A percentile compares a stretch with the other conserved stretches of the same genome.
Conservation (phyloP, 2,888 invertebrate species). For the Andrena minutula region DNA sequence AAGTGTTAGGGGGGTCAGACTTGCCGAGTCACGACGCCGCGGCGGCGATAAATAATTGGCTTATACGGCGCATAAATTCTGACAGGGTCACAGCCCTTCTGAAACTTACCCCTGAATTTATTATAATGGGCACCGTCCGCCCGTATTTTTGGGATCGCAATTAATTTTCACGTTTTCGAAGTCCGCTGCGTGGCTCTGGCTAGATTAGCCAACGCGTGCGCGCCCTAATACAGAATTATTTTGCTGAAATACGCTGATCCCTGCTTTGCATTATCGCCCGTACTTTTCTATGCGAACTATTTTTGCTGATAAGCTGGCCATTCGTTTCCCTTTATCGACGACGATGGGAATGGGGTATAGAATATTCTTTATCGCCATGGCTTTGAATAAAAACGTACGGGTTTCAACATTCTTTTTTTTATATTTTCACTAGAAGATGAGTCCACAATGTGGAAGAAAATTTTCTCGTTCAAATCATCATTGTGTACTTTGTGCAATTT, state of each 20-base stretch:
- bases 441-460: too few relatives aligned
- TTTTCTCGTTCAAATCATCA: too few relatives aligned
- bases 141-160: slow-evolving; percentile 78
- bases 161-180: slow-evolving; percentile 73
- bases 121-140: slow-evolving; percentile 74
- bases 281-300: slow-evolving; percentile 31
- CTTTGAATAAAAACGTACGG: not conserved
- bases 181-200: slow-evolving; percentile 39
- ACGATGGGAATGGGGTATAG: not conserved
- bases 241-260: slow-evolving; percentile 59
- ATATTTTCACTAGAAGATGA: too few relatives aligned
- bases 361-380: not conserved
- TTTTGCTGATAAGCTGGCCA: slow-evolving; percentile 50
- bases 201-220: slow-evolving; percentile 64
- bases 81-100: slow-evolving; percentile 45
- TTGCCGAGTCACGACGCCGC: slow-evolving; percentile 49
- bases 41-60: slow-evolving; percentile 74
- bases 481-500: too few relatives aligned
- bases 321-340: slow-evolving; percentile 45
- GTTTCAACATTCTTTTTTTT: not conserved
- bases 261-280: slow-evolving; percentile 38
- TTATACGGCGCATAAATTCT: slow-evolving; percentile 72
- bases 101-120: slow-evolving; percentile 74
- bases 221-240: slow-evolving; percentile 69
- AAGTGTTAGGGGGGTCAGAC: slow-evolving; percentile 32